Evolutionary conservation across 2,888 invertebrate species (phyloP), one percentile per base, ranked within the genome.

Genomic region (Watsonalla binaria): DNA sequence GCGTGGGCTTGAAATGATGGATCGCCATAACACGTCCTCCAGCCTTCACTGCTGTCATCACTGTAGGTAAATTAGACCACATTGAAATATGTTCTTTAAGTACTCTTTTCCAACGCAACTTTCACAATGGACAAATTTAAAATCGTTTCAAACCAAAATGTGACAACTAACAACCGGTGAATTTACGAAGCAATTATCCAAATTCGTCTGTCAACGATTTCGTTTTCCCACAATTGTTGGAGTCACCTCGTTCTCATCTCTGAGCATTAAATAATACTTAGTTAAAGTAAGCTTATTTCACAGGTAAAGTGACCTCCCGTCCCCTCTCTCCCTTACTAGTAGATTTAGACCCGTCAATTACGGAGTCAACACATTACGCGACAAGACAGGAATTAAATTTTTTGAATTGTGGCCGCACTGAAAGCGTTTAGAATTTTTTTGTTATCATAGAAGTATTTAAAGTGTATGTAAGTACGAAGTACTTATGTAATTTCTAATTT

Each of bases 201-300:
- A 82, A 74, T 72, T 55, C 51, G 60, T 58, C 70, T 74, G 78
- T 78, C 82, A 78, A 82, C 76, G 68, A 68, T 76, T 80, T 69
- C 57, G 70, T 69, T 60, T 83, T 85, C 84, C 78, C 84, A 85
- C 84, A 75, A 81, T 82, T 80, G 78, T 80, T 65, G 66, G 66
- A 70, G 74, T 84, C 74, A 74, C 80, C 77, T 74, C 68, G 71
- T 82, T 82, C 80, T 80, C 85, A 84, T 82, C 76, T 74, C 65
- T 69, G 76, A 77, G 80, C 84, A 85, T 85, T 85, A 84, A 85
- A 85, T 84, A 83, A 84, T 82, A 24, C 24, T 24, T 24, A 81
- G 84, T 83, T 84, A 83, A 81, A 82, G 78, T 79, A 77, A 82
- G 74, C 76, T 84, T 80, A 82, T 82, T 84, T 83, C 67, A 61